phyloP scores from a whole-genome alignment of 1,140 invertebrate genomes.

The Galleria mellonella region DNA sequence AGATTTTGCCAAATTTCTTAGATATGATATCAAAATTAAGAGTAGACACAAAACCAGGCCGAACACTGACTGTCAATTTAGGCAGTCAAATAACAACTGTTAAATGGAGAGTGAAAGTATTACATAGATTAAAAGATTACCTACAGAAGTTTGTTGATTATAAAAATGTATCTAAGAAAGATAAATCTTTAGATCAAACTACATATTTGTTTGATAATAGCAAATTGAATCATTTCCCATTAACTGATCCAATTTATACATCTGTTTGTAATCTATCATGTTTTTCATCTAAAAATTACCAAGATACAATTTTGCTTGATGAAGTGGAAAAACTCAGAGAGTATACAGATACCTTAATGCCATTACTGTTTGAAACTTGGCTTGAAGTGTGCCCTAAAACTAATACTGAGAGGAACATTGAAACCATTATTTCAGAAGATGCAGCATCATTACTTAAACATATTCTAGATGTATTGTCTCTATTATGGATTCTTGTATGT shows the following conservation, averaged over 20 bases:
- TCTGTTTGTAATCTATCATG: constrained; percentile 39
- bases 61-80: constrained; percentile 79
- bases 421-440: constrained; percentile 73
- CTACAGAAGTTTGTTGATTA: constrained; percentile 58
- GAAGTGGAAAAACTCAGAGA: constrained; percentile 63
- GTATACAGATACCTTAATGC: constrained; percentile 78
- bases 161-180: constrained; percentile 26
- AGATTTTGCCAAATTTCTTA: constrained; percentile 85
- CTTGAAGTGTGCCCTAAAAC: constrained; percentile 78
- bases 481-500: constrained; percentile 73
- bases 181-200: constrained; percentile 13
- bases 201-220: constrained; percentile 24
- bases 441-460: constrained; percentile 74
- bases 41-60: constrained; percentile 76
- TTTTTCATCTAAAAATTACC: constrained; percentile 43
- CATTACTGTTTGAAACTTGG: constrained; percentile 84
- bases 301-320: constrained; percentile 37
- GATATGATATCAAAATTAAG: constrained; percentile 85
- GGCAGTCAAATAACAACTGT: constrained; percentile 80
- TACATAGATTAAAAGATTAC: constrained; percentile 78
- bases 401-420: constrained; percentile 36
- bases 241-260: constrained; percentile 41
- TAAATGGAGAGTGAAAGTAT: constrained; percentile 85
- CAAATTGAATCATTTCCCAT: constrained; percentile 33
- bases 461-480: constrained; percentile 74